Base-by-base conservation (phyloP, 1,140 invertebrate species). In the Rhopalosiphum maidis region DNA sequence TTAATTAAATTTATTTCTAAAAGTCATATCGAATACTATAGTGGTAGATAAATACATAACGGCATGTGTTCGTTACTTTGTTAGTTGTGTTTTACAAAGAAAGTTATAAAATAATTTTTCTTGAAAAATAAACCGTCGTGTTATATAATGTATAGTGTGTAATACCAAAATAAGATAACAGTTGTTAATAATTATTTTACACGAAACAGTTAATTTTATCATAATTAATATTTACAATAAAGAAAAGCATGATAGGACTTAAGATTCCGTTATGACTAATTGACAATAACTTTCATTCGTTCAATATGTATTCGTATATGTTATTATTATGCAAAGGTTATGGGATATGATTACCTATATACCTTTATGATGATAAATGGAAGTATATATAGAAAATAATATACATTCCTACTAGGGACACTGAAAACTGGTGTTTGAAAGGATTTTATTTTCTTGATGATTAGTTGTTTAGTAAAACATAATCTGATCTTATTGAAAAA, bases 61-160 rank as follows among this genome's bases (percentile, higher is more conserved):
- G 89, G 89, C 55, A 43, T 90, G 89, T 90, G 54, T 22, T 90
- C 88, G 54, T 68, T 90, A 48, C 30, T 68, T 46, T 37, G 43
- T 48, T 90, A 21, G 48, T 43, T 60, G 21, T 23, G 11, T 86
- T 30, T 46, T 87, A 87, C 2, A 43, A 68, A 90, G 43, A 60
- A 68, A 90, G 4, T 18, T 41, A 6, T 41, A 48, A 30, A 89
- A 54, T 89, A 37, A 89, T 90, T 90, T 60, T 43, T 41, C 35
- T 1, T 18, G 37, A 90, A 55, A 90, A 54, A 37, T 9, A 90
- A 90, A 60, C 30, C 23, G n/a, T 55, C 15, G 23, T 90, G 88
- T 90, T 41, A 23, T 90, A 90, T 55, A 51, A 30, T 11, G 7
- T 88, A 8, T 1, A 60, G 43, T 51, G 11, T 18, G 15, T 51